phyloP scores from a whole-genome alignment of 2,797 vertebrate species.

The Nannoperca australis region DNA sequence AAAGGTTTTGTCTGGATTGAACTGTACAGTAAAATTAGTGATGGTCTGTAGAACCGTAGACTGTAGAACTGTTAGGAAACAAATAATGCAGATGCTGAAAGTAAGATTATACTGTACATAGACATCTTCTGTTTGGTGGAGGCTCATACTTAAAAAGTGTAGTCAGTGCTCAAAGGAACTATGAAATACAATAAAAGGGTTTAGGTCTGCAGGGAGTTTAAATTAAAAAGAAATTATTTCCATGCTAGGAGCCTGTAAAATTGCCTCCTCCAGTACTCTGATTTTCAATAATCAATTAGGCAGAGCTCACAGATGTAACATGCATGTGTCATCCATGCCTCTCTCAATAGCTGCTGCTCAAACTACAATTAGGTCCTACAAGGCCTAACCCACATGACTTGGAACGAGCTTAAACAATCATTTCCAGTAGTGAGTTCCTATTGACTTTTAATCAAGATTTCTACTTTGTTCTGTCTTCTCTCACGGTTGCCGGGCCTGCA shows the following conservation, averaged over 20 bases:
- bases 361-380: constrained; percentile 49
- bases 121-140: neutral
- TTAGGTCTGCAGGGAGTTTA: neutral
- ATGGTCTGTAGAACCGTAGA: neutral
- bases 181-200: too few relatives aligned
- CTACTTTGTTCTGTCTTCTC: constrained; percentile 69
- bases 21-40: neutral
- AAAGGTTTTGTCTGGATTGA: neutral
- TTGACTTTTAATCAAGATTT: constrained; percentile 79
- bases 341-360: constrained; percentile 25
- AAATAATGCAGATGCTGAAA: neutral
- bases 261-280: neutral
- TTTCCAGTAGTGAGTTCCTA: constrained; percentile 66
- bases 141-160: too few relatives aligned
- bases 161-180: too few relatives aligned
- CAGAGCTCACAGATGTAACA: constrained; percentile 18
- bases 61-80: too few relatives aligned
- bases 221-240: constrained; percentile 3
- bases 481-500: constrained; percentile 61
- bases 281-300: constrained; percentile 29
- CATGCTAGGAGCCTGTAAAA: neutral
- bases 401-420: constrained; percentile 66
- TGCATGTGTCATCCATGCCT: constrained; percentile 20
- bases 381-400: constrained; percentile 39
- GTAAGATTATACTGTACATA: too few relatives aligned